Evolutionary conservation across 1,140 invertebrate genomes (phyloP), one percentile per base, ranked within the genome.

Genomic region (Diachasma alloeum): DNA sequence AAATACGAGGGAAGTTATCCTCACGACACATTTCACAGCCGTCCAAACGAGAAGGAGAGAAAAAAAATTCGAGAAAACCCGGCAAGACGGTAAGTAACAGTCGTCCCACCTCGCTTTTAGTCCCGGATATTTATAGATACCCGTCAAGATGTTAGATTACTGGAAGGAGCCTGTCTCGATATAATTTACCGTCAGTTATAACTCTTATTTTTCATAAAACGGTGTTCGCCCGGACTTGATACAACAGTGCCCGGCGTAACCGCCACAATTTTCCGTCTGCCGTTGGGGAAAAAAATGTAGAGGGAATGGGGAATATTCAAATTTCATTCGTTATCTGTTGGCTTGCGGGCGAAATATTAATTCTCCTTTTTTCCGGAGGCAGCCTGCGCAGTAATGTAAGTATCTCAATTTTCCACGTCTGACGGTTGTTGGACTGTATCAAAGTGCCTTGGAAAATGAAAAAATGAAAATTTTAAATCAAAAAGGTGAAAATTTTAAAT

Each of bases 151-250:
- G 76, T 73, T 78, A 78, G 76, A 76, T 80, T 80, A 73, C 17
- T 69, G 68, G 46, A 53, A 72, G 79, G 76, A 79, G 79, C 78
- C 75, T 76, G 53, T 53, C 67, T 36, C 72, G 78, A 80, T 83
- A 85, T 86, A 84, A 86, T 82, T 86, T 82, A 81, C 75, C 76
- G 59, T 13, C 66, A 69, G 73, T 77, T 74, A 83, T 78, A 84
- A 86, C 82, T 84, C 86, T 86, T 87, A 86, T 86, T 87, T 87
- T 86, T 80, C 86, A 87, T 86, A 84, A 83, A 85, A 83, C 79
- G 79, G 79, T 81, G 83, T 82, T 53, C 48, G 4, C n/a, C 19
- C 53, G 3, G 19, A 13, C 53, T 24, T 19, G 24, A 63, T 73
- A 66, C 39, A n/a, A 31, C 31, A 36, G 11, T 63, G 44, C 26